Percentiles rank a stretch among this genome's conserved stretches.
These are phyloP conservation scores for Malurus cyaneus DNA, from an alignment of 2,113 vertebrate species.

Conservation along the genomic window DNA sequence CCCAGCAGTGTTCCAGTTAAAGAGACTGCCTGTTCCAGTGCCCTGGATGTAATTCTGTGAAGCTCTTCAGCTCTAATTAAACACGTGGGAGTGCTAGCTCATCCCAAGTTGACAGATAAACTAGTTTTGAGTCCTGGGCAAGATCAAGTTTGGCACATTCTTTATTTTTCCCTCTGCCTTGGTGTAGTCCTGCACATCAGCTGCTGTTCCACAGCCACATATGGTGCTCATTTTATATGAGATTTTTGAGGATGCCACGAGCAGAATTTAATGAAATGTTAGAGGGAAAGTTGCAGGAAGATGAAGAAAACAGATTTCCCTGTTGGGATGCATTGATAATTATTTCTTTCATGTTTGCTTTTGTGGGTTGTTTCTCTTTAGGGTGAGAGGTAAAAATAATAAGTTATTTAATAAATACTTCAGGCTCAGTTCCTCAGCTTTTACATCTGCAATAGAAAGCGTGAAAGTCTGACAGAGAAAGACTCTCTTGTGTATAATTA, in stretches of 20 bases:
- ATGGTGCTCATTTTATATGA: neutral
- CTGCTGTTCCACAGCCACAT: neutral
- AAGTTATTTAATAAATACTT: neutral
- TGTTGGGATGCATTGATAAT: neutral
- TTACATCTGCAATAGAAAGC: neutral
- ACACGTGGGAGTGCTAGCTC: neutral
- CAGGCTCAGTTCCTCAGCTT: neutral
- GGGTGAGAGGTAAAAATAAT: conserved; percentile 8
- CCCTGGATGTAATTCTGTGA: neutral
- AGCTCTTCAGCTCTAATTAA: conserved; percentile 9
- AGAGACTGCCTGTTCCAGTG: conserved; percentile 6
- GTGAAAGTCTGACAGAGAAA: neutral
- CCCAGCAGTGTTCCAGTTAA: neutral
- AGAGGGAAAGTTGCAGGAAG: neutral
- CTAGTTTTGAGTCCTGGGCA: neutral
- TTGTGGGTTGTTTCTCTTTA: neutral
- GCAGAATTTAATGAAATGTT: neutral
- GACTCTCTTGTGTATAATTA: neutral
- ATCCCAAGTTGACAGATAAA: neutral
- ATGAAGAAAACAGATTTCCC: neutral
- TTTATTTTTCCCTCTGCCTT: neutral
- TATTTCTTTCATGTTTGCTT: neutral
- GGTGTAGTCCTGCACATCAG: neutral
- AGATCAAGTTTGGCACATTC: neutral
- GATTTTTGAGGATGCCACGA: neutral